Conservation (phyloP, 2,888 invertebrate genomes). For the Halocaridina rubra region DNA sequence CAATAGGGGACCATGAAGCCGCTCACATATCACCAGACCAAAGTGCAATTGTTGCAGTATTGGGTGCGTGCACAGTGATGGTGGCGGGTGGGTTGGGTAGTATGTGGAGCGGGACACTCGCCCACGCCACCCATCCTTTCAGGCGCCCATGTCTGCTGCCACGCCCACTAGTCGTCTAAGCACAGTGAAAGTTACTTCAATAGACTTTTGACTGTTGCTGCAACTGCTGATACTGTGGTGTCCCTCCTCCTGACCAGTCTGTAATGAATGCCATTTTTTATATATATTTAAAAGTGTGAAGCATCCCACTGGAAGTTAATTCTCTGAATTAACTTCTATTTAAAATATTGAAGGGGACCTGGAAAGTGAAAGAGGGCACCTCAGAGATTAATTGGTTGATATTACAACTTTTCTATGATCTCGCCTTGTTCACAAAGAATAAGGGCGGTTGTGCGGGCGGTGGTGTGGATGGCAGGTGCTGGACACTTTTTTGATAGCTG, state of each 20-base stretch:
- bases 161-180: conserved; percentile 35
- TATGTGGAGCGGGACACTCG: conserved; percentile 54
- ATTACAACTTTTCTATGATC: conserved; percentile 58
- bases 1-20: conserved; percentile 24
- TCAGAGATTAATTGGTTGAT: conserved; percentile 36
- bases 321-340: background rate
- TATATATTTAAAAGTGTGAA: too few species aligned
- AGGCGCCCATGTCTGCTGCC: conserved; percentile 31
- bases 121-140: conserved; percentile 31
- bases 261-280: too few species aligned
- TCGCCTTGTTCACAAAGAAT: conserved; percentile 54
- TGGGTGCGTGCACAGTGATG: conserved; percentile 35
- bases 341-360: background rate
- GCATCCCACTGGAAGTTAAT: too few species aligned
- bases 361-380: background rate
- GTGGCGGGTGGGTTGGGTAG: conserved; percentile 32
- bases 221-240: background rate
- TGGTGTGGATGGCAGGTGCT: conserved; percentile 9
- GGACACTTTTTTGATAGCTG: background rate
- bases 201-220: background rate
- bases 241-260: background rate
- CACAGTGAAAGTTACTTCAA: background rate
- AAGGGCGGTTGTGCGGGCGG: conserved; percentile 24
- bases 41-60: conserved; percentile 61
- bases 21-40: conserved; percentile 63